Base-by-base conservation (phyloP, 2,888 invertebrate species). In the Camptogramma bilineatum region DNA sequence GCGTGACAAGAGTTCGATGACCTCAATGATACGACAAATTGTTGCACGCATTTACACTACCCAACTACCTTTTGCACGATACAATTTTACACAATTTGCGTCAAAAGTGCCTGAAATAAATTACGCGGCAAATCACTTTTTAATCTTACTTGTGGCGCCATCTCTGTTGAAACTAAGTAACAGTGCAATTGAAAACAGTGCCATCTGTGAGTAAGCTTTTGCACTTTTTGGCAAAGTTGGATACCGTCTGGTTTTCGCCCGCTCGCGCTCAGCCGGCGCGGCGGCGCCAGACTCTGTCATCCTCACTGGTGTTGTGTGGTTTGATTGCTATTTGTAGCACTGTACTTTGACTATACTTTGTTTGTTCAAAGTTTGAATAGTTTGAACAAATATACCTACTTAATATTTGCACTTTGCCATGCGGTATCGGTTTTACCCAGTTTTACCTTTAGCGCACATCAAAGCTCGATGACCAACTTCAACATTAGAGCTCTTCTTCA, bases 1-100 rank as follows among this genome's bases (percentile, higher is more conserved):
- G 50, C 72, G 67, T 72, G 63, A 24, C 62, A 47, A 58, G 17
- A 54, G 72, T 56, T 18, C 70, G 62, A 70, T 70, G 70, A 63
- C 72, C 66, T 16, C 34, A 8, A 1, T 51, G 65, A 70, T 72
- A 68, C 18, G 34, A 59, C 34, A 62, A 67, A 69, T 63, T 55
- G 61, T 42, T 58, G 52, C 65, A 70, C 66, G 72, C 66, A 69
- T 68, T 63, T 19, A 57, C 60, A 57, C 57, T 21, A 46, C 42
- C 10, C 28, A 62, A 60, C 34, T 59, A 69, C 55, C 59, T 64
- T 51, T 18, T 9, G 52, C 69, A 65, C 65, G 65, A 44, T 58
- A 59, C 52, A 34, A 60, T 66, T 66, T 55, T 42, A 57, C 48
- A 62, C 54, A 64, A 48, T 53, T 64, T 56, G 58, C 65, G 62